Conservation (phyloP, 1,140 invertebrate species). For the Bactericera cockerelli region DNA sequence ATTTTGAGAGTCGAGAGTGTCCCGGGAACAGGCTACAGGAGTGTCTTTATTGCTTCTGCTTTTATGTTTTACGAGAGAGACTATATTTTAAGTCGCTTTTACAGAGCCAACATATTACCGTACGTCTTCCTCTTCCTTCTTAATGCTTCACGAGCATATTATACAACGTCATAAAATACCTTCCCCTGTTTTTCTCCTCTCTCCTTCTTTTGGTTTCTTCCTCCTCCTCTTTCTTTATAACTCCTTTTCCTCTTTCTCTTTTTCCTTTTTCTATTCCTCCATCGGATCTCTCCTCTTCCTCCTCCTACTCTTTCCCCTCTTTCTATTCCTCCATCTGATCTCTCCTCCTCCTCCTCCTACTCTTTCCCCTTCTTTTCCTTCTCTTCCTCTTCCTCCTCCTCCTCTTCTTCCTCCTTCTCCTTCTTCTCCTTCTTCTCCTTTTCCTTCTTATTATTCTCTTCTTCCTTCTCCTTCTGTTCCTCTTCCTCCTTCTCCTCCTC, state of each 20-base stretch:
- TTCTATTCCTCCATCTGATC: no score
- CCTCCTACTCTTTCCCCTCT: no score
- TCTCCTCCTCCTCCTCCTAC: no score
- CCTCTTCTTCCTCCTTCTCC: not conserved
- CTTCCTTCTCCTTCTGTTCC: conserved; percentile 20
- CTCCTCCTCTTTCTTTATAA: not conserved
- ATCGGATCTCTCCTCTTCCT: no score
- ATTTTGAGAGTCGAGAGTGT: no score
- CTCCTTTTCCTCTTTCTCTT: not conserved
- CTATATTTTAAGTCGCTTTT: no score
- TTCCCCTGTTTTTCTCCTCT: conserved; percentile 12
- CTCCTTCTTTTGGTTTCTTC: conserved; percentile 11
- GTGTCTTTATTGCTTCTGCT: no score
- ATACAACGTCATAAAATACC: not conserved
- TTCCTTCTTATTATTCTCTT: conserved; percentile 7
- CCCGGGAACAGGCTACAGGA: no score
- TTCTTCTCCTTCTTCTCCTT: conserved; percentile 5
- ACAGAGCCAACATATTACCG: no score
- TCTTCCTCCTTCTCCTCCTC: conserved; percentile 16
- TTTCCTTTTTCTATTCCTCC: not conserved
- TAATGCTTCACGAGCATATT: no score
- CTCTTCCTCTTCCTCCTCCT: conserved; percentile 11
- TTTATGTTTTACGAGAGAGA: no score
- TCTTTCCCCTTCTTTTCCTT: conserved; percentile 11
- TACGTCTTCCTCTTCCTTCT: no score